Conservation (phyloP, 2,113 vertebrate genomes). For the Pheucticus melanocephalus region DNA sequence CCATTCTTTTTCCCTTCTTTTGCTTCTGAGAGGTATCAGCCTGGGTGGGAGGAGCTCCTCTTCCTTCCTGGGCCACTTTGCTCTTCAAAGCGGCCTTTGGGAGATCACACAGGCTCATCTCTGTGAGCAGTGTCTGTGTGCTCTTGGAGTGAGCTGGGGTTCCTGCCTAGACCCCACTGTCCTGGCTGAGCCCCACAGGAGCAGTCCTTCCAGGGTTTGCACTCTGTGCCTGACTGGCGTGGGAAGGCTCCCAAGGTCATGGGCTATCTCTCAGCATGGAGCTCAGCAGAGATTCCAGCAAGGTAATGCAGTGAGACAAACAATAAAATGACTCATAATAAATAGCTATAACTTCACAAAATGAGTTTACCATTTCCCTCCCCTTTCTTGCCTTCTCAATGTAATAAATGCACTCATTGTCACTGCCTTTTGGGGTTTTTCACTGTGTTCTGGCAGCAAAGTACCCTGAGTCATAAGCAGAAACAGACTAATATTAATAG, state of each 20-base stretch:
- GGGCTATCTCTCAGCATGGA: neutral
- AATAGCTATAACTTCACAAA: neutral
- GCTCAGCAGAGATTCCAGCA: neutral
- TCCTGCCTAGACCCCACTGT: fast-evolving
- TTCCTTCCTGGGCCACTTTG: neutral
- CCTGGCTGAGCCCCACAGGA: neutral
- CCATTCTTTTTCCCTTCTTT: neutral
- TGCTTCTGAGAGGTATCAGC: neutral
- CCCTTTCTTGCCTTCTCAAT: neutral
- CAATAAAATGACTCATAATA: neutral
- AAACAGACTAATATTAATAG: constrained; percentile 22
- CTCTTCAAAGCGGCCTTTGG: neutral
- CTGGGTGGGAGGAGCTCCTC: neutral
- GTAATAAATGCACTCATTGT: neutral
- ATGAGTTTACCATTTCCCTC: neutral
- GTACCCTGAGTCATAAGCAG: constrained; percentile 4
- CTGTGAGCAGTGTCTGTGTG: neutral
- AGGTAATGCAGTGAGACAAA: neutral
- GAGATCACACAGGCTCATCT: neutral
- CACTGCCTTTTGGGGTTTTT: neutral
- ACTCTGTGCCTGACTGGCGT: neutral
- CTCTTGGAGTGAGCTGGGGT: neutral
- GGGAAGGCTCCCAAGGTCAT: neutral
- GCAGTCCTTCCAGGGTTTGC: neutral
- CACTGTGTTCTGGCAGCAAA: constrained; percentile 7